Evolutionary conservation across 2,113 vertebrate genomes (phyloP).

Genomic region (Ictidomys tridecemlineatus): DNA sequence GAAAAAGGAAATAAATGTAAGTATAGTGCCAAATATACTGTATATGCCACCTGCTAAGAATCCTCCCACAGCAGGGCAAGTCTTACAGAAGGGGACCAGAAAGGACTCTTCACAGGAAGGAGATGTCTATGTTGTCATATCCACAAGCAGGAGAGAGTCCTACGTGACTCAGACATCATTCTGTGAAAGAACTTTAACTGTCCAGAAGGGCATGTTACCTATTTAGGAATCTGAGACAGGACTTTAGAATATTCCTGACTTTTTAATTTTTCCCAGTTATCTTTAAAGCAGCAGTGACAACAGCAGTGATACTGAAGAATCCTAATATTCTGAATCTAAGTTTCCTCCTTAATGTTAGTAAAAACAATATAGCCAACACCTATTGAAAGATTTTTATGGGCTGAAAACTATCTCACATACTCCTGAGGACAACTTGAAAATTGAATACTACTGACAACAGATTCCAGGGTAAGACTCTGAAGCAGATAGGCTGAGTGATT

Average conservation of each 20-base stretch:
- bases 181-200: background rate
- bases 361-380: background rate
- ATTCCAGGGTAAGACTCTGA: background rate
- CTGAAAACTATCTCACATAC: background rate
- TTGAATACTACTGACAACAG: background rate
- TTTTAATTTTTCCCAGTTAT: background rate
- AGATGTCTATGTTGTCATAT: background rate
- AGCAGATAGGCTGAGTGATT: background rate
- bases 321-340: background rate
- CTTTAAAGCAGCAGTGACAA: background rate
- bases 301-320: background rate
- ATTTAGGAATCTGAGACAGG: background rate
- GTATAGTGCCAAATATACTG: background rate
- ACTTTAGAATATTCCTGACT: background rate
- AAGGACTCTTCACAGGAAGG: background rate
- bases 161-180: background rate
- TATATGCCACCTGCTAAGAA: background rate
- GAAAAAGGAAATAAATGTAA: background rate
- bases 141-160: background rate
- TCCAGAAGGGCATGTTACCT: background rate
- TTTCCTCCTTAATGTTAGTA: background rate
- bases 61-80: background rate
- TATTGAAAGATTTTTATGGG: background rate
- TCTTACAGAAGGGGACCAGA: background rate
- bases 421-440: background rate